phyloP scores from a whole-genome alignment of 2,888 invertebrate genomes.

The Iphiclides podalirius region DNA sequence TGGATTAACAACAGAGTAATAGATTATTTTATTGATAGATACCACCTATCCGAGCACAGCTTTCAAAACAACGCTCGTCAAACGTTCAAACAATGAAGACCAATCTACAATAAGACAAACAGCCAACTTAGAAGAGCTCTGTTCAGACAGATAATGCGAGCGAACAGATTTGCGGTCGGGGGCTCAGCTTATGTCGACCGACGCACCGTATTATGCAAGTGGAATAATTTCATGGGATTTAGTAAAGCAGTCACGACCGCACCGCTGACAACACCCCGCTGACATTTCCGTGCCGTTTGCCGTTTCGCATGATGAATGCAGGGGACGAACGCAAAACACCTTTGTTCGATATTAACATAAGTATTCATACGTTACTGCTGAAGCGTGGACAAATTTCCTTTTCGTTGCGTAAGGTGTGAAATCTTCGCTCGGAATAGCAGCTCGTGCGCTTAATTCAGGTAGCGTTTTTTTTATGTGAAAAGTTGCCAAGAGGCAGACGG shows the following conservation, averaged over 20 bases:
- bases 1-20: no score
- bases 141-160: background rate
- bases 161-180: background rate
- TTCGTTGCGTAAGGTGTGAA: no score
- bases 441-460: no score
- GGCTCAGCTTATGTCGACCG: slow-evolving; percentile 22
- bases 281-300: slow-evolving; percentile 25
- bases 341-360: slow-evolving; percentile 8
- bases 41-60: background rate
- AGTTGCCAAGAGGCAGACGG: no score
- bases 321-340: slow-evolving; percentile 2
- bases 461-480: no score
- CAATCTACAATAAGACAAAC: background rate
- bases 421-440: no score
- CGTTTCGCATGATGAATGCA: slow-evolving; percentile 23
- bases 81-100: background rate
- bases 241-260: slow-evolving; percentile 33
- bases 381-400: background rate
- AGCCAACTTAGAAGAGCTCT: background rate
- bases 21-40: background rate
- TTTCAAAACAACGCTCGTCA: background rate
- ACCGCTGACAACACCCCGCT: slow-evolving; percentile 23
- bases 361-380: background rate
- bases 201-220: slow-evolving; percentile 30
- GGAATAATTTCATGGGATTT: slow-evolving; percentile 29